phyloP scores from a whole-genome alignment of 1,140 invertebrate genomes.

The Plutomurus gul region DNA sequence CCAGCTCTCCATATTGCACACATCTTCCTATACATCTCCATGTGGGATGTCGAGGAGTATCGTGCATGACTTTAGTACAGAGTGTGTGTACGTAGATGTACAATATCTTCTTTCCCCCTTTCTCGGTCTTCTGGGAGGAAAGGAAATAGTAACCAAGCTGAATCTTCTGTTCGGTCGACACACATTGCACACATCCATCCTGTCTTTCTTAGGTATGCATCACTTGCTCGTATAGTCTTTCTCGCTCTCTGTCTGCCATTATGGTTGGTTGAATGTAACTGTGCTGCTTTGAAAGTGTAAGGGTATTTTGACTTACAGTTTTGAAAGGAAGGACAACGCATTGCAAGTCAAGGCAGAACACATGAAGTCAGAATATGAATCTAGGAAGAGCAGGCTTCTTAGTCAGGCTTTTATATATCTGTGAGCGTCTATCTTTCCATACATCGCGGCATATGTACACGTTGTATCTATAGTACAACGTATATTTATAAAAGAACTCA shows the following conservation, averaged over 20 bases:
- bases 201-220: constrained; percentile 14
- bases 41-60: constrained; percentile 5
- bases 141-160: not conserved
- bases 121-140: constrained; percentile 36
- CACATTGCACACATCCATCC: constrained; percentile 38
- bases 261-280: not conserved
- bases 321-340: no score
- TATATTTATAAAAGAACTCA: no score
- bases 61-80: not conserved
- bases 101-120: constrained; percentile 39
- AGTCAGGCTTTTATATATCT: no score
- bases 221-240: not conserved
- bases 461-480: no score
- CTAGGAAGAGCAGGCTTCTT: no score
- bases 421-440: no score
- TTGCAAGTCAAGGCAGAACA: no score
- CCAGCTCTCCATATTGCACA: not conserved
- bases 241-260: not conserved
- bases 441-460: no score
- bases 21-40: not conserved
- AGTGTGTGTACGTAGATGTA: not conserved
- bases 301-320: no score
- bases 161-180: constrained; percentile 11
- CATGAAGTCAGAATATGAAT: no score
- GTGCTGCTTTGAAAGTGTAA: not conserved